Percentiles rank a stretch among this genome's conserved stretches.
Conservation (phyloP, 2,888 invertebrate species). For the Epinotia ramella region DNA sequence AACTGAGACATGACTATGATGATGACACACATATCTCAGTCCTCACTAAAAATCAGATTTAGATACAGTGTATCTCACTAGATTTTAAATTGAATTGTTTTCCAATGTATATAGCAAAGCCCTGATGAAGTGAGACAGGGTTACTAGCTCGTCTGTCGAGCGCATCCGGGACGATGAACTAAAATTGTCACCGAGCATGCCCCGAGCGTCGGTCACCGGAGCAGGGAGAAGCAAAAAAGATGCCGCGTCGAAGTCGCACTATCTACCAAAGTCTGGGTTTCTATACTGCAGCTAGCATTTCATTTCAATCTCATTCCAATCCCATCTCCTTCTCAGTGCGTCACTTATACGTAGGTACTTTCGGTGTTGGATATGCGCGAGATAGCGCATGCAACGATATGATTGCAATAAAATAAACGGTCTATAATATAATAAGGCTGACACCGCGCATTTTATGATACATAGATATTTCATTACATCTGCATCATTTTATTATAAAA, state of each 20-base stretch:
- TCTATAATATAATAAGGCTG: too few species aligned
- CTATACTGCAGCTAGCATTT: neutral
- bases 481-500: too few species aligned
- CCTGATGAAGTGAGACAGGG: conserved; percentile 4
- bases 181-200: conserved; percentile 31
- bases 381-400: neutral
- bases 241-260: neutral
- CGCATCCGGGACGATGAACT: conserved; percentile 33
- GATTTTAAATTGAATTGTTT: neutral
- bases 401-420: neutral
- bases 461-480: too few species aligned
- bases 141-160: neutral
- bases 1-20: neutral
- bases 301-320: neutral
- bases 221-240: conserved; percentile 15
- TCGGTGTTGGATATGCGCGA: neutral
- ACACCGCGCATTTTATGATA: too few species aligned
- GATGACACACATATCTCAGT: too few species aligned
- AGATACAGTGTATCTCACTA: neutral
- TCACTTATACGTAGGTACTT: neutral
- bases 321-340: neutral
- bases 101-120: neutral
- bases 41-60: too few species aligned
- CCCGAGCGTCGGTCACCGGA: conserved; percentile 12
- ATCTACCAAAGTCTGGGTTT: neutral